Conservation (phyloP, 1,140 invertebrate genomes). For the Musca vetustissima region DNA sequence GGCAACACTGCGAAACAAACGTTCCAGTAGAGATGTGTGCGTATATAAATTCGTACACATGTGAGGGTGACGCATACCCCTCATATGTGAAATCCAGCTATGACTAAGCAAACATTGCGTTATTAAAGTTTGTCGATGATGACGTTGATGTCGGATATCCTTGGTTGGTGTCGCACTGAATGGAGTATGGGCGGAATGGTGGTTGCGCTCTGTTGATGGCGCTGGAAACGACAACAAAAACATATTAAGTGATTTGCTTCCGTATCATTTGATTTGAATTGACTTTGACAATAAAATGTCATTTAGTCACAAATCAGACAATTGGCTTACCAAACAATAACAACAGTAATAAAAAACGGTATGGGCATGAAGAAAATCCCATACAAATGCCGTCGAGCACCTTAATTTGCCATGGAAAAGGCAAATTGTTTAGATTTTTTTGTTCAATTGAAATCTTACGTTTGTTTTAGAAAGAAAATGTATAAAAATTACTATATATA, state of each 20-base stretch:
- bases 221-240: slow-evolving; percentile 29
- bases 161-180: no score
- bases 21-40: background rate
- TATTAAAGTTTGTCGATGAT: slow-evolving; percentile 14
- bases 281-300: slow-evolving; percentile 35
- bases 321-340: slow-evolving; percentile 10
- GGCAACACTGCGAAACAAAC: background rate
- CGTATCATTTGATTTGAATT: slow-evolving; percentile 54
- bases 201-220: background rate
- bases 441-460: background rate
- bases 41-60: background rate
- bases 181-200: background rate
- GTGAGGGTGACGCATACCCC: background rate
- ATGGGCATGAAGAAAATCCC: background rate
- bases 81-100: background rate
- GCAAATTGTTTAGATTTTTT: background rate
- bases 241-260: slow-evolving; percentile 54
- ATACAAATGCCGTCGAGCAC: background rate
- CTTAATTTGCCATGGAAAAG: background rate
- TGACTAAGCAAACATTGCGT: background rate
- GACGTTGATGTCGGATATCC: background rate
- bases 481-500: no score
- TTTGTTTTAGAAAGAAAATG: background rate
- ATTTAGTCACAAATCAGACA: slow-evolving; percentile 22
- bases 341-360: background rate